These are phyloP conservation scores for Drosophila aff. DNA, from an alignment of 1,140 invertebrate genomes.

Conservation along the genomic window DNA sequence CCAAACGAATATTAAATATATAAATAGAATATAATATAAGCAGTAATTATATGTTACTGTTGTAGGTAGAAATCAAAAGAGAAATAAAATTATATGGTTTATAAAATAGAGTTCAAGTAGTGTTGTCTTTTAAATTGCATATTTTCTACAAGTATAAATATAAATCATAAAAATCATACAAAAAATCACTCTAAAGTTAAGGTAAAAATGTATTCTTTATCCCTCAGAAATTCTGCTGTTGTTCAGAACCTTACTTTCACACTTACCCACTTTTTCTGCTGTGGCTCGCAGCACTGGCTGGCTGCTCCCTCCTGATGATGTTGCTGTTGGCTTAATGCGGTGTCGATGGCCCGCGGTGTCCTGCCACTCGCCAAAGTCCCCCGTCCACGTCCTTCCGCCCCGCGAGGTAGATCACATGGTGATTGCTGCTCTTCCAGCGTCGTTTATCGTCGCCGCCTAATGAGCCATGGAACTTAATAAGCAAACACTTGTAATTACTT, in stretches of 20 bases:
- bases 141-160: not conserved
- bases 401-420: slow-evolving; percentile 38
- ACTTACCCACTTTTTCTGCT: too few relatives aligned
- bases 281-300: not conserved
- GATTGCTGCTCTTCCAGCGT: slow-evolving; percentile 63
- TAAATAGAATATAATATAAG: not conserved
- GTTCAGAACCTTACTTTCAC: fast-evolving
- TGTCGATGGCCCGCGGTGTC: slow-evolving; percentile 46
- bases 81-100: not conserved
- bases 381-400: not conserved
- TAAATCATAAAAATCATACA: not conserved
- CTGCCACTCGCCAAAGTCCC: slow-evolving; percentile 8
- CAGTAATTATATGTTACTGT: too few relatives aligned
- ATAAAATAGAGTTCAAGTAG: not conserved
- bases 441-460: slow-evolving; percentile 76
- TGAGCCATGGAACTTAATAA: slow-evolving; percentile 83
- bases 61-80: not conserved
- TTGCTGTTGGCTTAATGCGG: slow-evolving; percentile 27
- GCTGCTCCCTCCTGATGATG: not conserved
- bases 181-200: not conserved
- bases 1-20: not conserved
- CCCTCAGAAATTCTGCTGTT: too few relatives aligned
- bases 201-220: too few relatives aligned
- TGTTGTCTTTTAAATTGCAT: not conserved
- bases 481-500: slow-evolving; percentile 82